A percentile compares a stretch with the other conserved stretches of the same genome.
Conservation (phyloP, 2,113 vertebrate species). For the Serilophus lunatus region DNA sequence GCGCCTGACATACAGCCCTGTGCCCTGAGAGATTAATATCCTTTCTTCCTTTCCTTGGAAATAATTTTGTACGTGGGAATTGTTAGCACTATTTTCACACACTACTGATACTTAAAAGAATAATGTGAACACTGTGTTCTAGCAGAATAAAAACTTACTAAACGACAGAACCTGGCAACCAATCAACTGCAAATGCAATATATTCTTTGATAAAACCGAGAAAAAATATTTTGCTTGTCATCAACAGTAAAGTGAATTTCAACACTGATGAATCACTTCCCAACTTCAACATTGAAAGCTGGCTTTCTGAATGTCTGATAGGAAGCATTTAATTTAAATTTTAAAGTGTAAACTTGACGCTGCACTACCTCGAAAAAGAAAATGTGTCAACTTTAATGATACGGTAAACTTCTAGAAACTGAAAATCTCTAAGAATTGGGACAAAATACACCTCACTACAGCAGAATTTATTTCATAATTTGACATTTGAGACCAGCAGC, state of each 20-base stretch:
- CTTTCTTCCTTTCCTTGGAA: neutral
- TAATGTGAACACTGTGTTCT: neutral
- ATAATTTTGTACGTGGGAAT: neutral
- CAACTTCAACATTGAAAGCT: neutral
- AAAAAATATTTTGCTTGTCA: neutral
- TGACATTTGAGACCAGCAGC: neutral
- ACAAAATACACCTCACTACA: neutral
- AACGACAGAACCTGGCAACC: neutral
- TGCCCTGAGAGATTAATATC: neutral
- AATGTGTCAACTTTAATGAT: neutral
- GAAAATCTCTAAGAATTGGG: neutral
- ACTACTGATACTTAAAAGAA: neutral
- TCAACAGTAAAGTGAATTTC: neutral
- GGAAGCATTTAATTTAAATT: slow-evolving; percentile 3
- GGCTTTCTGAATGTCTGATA: neutral
- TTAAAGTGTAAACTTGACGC: neutral
- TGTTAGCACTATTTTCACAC: neutral
- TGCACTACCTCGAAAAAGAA: neutral
- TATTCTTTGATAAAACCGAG: neutral
- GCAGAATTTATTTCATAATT: neutral
- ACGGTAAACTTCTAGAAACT: neutral
- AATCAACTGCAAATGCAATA: neutral
- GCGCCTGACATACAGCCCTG: neutral
- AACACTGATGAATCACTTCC: neutral
- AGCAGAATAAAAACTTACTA: neutral